Evolutionary conservation across 2,113 vertebrate genomes (phyloP), one percentile per base, ranked within the genome.

Genomic region (Struthio camelus): DNA sequence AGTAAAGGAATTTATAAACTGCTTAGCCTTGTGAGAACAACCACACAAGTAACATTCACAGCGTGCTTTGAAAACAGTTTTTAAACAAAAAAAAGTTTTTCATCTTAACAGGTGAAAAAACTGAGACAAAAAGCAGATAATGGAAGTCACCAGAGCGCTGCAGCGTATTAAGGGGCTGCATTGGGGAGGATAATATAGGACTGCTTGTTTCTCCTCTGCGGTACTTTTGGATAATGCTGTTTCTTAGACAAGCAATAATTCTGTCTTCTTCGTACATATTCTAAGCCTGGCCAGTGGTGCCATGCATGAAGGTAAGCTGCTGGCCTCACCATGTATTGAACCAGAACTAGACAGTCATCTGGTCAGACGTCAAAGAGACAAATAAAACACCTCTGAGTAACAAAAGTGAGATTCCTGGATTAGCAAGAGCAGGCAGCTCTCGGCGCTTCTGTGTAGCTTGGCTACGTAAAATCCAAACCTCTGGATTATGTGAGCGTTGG

Each of bases 291-390:
- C 38, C 44, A 28, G 44, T 3, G 36, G 14, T 70, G 78, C 73
- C 4, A 2, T 7, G 46, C 11, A 0, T 8, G 36, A 3, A 2
- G 58, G 12, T 13, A 2, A 28, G 30, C 44, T 90, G 54, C 61
- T 79, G 80, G 23, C n/a, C 13, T 48, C 48, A 4, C 23, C 16
- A 3, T 14, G 22, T 10, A 0, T 42, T 59, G 79, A 30, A n/a
- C 38, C 66, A 54, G 51, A 32, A 23, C 20, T 46, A 46, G 22
- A 13, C 40, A 14, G 20, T 5, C 12, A 1, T 34, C 13, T 3
- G 14, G n/a, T 65, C 46, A 89, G 38, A 38, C 48, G 25, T 6
- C 8, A n/a, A 58, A 81, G 59, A 24, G 20, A 15, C 5, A 11
- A 24, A 27, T 61, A 10, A 61, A 62, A 65, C 14, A 14, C 23